Evolutionary conservation across 2,113 vertebrate species (phyloP).

Genomic region (Rhea pennata): DNA sequence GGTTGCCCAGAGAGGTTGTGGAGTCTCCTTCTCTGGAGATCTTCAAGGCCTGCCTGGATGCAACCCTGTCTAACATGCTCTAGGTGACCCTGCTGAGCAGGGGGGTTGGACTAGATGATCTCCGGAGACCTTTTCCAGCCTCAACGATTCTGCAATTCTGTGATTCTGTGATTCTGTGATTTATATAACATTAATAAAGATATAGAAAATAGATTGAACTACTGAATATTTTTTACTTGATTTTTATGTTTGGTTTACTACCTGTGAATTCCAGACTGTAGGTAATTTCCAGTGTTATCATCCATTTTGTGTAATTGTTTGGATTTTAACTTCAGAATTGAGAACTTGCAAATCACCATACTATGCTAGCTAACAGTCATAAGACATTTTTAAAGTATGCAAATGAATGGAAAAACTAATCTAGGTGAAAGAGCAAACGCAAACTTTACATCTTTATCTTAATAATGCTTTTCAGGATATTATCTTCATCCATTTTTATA

Average conservation of each 20-base stretch:
- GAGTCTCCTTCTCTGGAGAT: no score
- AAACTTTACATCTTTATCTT: accelerated
- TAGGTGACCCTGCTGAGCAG: no score
- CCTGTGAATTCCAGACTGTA: neutral
- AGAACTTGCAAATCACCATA: neutral
- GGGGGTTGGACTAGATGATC: no score
- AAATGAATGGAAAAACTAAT: neutral
- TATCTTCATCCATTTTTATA: neutral
- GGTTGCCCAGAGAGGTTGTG: no score
- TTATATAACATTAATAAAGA: neutral
- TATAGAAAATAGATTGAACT: neutral
- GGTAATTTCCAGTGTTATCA: neutral
- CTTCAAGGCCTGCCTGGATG: no score
- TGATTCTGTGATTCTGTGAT: no score
- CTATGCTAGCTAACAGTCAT: neutral
- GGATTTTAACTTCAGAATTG: neutral
- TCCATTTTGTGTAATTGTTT: neutral
- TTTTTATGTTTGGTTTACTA: neutral
- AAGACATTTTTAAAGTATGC: neutral
- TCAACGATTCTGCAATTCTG: no score
- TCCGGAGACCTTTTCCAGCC: no score
- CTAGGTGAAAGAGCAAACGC: neutral
- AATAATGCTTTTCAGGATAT: neutral
- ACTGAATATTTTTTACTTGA: neutral
- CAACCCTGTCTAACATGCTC: no score